Conservation (phyloP, 2,888 invertebrate genomes). For the Pterostichus niger region DNA sequence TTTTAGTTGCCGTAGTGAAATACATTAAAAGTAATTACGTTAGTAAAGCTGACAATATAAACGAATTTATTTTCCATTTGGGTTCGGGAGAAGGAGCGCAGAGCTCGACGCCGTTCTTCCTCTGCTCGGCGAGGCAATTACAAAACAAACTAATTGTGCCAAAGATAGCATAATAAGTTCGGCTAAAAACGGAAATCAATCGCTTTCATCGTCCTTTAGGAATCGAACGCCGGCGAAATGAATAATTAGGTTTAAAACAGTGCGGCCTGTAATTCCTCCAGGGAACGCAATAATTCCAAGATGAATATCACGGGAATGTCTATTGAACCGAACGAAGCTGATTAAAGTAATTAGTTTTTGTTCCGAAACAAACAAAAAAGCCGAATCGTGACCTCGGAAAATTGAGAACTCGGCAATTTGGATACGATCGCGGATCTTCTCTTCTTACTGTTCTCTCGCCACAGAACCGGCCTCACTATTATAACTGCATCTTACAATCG, state of each 20-base stretch:
- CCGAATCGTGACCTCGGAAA: conserved; percentile 34
- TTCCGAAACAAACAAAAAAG: conserved; percentile 59
- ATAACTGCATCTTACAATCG: too few relatives aligned
- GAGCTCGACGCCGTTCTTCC: neutral
- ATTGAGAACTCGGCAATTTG: conserved; percentile 35
- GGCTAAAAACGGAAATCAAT: conserved; percentile 47
- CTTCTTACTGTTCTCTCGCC: too few relatives aligned
- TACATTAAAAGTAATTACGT: conserved; percentile 14
- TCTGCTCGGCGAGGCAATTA: conserved; percentile 3
- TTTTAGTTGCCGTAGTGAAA: neutral
- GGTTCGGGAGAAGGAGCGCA: neutral
- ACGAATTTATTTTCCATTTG: conserved; percentile 19
- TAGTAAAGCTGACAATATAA: conserved; percentile 6
- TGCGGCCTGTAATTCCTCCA: conserved; percentile 7
- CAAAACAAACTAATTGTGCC: conserved; percentile 47
- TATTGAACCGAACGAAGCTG: conserved; percentile 66
- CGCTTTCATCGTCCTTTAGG: conserved; percentile 23
- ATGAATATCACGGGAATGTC: conserved; percentile 65
- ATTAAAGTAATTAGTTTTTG: conserved; percentile 67
- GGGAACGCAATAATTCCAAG: conserved; percentile 58
- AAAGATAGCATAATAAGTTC: conserved; percentile 52
- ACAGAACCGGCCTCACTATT: neutral
- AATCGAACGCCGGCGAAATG: conserved; percentile 49
- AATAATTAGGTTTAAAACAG: conserved; percentile 64
- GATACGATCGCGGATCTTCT: conserved; percentile 10